Base-by-base conservation (phyloP, 2,888 invertebrate species). In the Hypolimnas misippus region DNA sequence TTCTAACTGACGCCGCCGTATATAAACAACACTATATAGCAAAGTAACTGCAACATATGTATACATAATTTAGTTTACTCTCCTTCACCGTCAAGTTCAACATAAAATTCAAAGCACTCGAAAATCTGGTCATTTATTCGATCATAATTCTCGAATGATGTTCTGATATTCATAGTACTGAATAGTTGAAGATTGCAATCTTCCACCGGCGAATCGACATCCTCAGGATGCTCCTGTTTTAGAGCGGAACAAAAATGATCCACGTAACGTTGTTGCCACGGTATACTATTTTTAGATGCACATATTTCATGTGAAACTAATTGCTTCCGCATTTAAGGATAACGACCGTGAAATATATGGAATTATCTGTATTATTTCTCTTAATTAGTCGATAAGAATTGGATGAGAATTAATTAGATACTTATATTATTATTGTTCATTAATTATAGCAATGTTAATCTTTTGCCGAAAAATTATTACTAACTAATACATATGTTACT, bases 141-240 rank as follows among this genome's bases (percentile, higher is more conserved):
- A n/a, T n/a, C n/a, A n/a, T n/a, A n/a, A n/a, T 33, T 33, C n/a
- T 38, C 35, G n/a, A n/a, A 38, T 3, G n/a, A n/a, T 3, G 4
- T 38, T n/a, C 35, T 33, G 33, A 29, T 2, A 38, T 12, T 10
- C 21, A 3, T 16, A 42, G 29, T n/a, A 33, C n/a, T 5, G 25
- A 5, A 46, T 10, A 14, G 10, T n/a, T 12, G 16, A 52, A 35
- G 57, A 60, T 57, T 54, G 57, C 35, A 44, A 57, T 57, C 44
- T 63, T 60, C 60, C 56, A 46, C 50, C 35, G 35, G 19, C 46
- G 59, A 60, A 64, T 57, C 56, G 52, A 60, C 62, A 64, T 62
- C 66, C 66, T 58, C 58, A 64, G 56, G 61, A 56, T 53, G 61
- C 57, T 61, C 65, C 51, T 61, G 54, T 61, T 58, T 56, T 33